Conservation (phyloP, 1,140 invertebrate species). For the Zaprionus taronus region DNA sequence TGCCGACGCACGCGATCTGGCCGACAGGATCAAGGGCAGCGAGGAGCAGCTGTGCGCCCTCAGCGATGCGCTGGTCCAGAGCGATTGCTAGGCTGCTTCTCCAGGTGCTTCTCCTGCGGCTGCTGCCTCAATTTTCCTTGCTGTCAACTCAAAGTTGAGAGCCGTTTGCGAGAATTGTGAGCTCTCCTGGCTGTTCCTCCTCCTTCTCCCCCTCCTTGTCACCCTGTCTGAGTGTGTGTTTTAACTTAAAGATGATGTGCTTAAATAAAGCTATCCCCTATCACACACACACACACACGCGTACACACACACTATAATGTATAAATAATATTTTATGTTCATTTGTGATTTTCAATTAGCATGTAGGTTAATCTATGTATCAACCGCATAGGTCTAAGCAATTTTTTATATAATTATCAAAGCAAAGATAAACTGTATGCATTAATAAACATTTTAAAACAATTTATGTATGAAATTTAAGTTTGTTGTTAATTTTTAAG, state of each 20-base stretch:
- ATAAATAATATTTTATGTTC: constrained; percentile 79
- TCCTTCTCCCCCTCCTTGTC: not conserved
- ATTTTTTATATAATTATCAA: constrained; percentile 77
- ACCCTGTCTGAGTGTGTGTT: constrained; percentile 62
- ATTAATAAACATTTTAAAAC: constrained; percentile 67
- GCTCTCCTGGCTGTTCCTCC: constrained; percentile 8
- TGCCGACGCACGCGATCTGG: constrained; percentile 93
- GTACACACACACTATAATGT: constrained; percentile 75
- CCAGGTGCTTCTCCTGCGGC: constrained; percentile 2
- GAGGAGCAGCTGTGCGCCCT: constrained; percentile 93
- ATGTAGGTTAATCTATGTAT: constrained; percentile 77
- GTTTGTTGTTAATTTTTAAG: not conserved
- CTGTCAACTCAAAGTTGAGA: constrained; percentile 82
- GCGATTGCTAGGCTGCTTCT: constrained; percentile 71
- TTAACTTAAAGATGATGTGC: constrained; percentile 72
- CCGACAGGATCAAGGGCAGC: constrained; percentile 94
- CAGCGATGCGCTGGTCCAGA: constrained; percentile 88
- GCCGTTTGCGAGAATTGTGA: constrained; percentile 70
- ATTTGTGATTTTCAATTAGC: constrained; percentile 82
- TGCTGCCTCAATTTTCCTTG: constrained; percentile 67
- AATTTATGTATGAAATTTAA: constrained; percentile 12
- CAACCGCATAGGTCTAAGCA: constrained; percentile 69
- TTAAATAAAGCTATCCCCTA: constrained; percentile 53
- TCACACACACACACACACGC: constrained; percentile 11
- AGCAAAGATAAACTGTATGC: constrained; percentile 75